phyloP scores from a whole-genome alignment of 2,113 vertebrate species.

The Hyperoodon ampullatus region DNA sequence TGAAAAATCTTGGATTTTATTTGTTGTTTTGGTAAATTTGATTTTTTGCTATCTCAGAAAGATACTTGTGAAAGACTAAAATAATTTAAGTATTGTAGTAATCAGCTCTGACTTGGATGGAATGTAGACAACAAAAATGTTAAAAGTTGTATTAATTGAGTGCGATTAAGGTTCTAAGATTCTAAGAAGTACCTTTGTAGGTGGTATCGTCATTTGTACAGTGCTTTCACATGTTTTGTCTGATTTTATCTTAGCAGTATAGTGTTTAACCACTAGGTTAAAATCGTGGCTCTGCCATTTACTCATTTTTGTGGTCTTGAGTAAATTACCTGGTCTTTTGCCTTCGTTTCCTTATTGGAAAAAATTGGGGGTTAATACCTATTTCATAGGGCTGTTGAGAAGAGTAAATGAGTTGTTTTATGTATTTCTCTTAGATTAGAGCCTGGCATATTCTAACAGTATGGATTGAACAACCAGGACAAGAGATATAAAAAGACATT shows the following conservation, averaged over 20 bases:
- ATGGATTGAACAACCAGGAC: background rate
- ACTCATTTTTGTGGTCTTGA: background rate
- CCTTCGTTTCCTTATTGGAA: background rate
- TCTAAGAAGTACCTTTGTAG: background rate
- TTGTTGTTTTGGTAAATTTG: constrained; percentile 48
- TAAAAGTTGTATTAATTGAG: constrained; percentile 3
- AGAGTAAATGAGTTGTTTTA: constrained; percentile 4
- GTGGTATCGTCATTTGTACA: background rate
- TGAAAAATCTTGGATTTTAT: constrained; percentile 39
- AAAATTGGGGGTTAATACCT: background rate
- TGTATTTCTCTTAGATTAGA: constrained; percentile 8
- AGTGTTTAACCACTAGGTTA: background rate
- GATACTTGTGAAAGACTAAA: constrained; percentile 15
- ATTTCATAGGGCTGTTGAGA: background rate
- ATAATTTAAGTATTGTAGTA: constrained; percentile 35
- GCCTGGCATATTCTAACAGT: background rate
- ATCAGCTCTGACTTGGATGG: background rate
- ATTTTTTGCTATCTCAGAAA: constrained; percentile 26
- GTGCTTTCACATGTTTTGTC: background rate
- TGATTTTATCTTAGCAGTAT: background rate
- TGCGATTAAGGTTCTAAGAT: background rate
- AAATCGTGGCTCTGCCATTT: background rate
- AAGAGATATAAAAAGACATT: background rate
- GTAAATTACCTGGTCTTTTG: background rate
- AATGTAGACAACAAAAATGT: background rate